A percentile compares a stretch with the other conserved stretches of the same genome.
These are phyloP conservation scores for Ibidorhyncha struthersii DNA, from an alignment of 2,113 vertebrate genomes.

Conservation along the genomic window DNA sequence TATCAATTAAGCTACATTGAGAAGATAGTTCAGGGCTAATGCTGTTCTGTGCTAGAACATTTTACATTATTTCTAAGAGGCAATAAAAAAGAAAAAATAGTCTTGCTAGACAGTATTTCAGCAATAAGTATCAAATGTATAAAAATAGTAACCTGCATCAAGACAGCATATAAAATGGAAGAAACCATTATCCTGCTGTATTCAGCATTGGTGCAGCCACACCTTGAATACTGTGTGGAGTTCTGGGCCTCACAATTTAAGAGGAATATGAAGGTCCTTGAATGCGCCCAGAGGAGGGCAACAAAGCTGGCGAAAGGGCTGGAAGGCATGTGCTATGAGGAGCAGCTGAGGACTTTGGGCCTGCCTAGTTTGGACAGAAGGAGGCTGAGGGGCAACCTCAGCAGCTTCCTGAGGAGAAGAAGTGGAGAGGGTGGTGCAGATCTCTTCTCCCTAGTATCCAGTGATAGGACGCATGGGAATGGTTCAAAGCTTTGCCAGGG, in stretches of 20 bases:
- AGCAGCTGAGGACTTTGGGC: neutral
- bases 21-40: neutral
- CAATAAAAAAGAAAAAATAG: neutral
- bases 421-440: neutral
- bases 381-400: neutral
- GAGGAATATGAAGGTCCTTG: neutral
- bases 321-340: neutral
- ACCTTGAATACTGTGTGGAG: neutral
- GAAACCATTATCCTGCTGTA: neutral
- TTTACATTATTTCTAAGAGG: neutral
- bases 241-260: neutral
- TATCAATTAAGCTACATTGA: neutral
- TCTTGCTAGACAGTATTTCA: neutral
- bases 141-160: neutral
- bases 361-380: neutral
- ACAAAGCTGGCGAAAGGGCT: neutral
- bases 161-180: neutral
- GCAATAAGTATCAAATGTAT: neutral
- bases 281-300: neutral
- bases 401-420: neutral
- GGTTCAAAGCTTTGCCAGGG: neutral
- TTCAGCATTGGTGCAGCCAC: rapidly evolving
- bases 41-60: neutral
- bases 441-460: neutral
- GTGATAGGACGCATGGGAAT: neutral